Evolutionary conservation across 1,140 invertebrate genomes (phyloP), one percentile per base, ranked within the genome.

Genomic region (Drosophila willistoni): DNA sequence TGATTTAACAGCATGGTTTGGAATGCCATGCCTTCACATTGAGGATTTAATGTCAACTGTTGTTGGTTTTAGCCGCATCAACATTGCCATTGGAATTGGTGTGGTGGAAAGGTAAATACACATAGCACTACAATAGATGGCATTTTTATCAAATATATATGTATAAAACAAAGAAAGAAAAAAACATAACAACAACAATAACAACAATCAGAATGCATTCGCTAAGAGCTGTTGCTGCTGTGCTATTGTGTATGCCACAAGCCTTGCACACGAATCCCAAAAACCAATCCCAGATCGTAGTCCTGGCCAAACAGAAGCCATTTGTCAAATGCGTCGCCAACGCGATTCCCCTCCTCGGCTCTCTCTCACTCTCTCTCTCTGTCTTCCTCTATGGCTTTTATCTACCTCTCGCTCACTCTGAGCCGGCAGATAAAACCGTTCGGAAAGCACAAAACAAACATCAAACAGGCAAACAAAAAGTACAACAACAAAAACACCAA

Each of bases 361-460:
- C 44, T 47, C 17, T 14, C 13, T 42, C 42, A 1, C 42, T 17
- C 6, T 17, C 44, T 19, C 7, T 17, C 2, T 1, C 17, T 17
- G 12, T 12, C 7, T 47, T 14, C 17, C 1, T 3, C 44, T 17
- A 7, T 47, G 14, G 44, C 17, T 19, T 19, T 51, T 51, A 51
- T 51, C 44, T 51, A 51, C 44, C 44, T 51, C 44, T 51, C 44
- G 44, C 44, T 51, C 76, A 86, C 83, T 79, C 83, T 87, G 83
- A 86, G 83, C 83, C 84, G 80, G 80, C 79, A 87, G 83, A 86
- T 86, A 86, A 86, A 86, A 86, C 83, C 77, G 77, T 86, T 83
- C 85, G 83, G 77, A 83, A 87, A 83, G 84, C 79, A 83, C 83
- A 86, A 87, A 86, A 86, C 83, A 86, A 86, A 86, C 83, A 86